Conservation (phyloP, 2,113 vertebrate species). For the Pardalotus punctatus region DNA sequence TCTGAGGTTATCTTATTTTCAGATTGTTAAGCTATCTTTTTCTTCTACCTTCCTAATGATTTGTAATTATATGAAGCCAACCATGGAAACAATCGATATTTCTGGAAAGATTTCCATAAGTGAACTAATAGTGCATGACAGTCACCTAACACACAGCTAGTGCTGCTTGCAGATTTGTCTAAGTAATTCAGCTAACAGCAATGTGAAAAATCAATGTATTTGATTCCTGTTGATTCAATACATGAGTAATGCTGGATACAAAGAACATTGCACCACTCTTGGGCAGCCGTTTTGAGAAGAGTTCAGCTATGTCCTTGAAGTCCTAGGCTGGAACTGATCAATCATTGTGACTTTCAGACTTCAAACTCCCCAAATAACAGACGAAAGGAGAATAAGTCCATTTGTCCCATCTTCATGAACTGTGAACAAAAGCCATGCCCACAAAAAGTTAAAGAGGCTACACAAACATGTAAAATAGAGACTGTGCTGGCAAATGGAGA, state of each 20-base stretch:
- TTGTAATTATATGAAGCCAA: constrained; percentile 29
- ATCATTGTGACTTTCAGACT: neutral
- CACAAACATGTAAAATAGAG: neutral
- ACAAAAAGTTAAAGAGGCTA: neutral
- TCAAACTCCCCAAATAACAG: neutral
- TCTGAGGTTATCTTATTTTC: neutral
- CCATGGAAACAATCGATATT: constrained; percentile 38
- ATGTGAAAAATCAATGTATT: constrained; percentile 19
- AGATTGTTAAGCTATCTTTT: constrained; percentile 13
- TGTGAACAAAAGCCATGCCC: neutral
- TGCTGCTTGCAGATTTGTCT: constrained; percentile 43
- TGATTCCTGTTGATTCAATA: constrained; percentile 4
- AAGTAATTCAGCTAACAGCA: neutral
- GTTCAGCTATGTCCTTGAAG: neutral
- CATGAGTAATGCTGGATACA: neutral
- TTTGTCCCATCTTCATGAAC: neutral
- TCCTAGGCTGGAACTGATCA: neutral
- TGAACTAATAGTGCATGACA: constrained; percentile 26
- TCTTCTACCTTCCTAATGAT: constrained; percentile 18
- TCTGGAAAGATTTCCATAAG: constrained; percentile 36
- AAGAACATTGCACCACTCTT: neutral
- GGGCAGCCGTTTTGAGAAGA: neutral
- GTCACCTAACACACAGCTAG: neutral
- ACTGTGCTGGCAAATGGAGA: neutral
- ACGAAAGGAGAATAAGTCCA: neutral